Base-by-base conservation (phyloP, 2,113 vertebrate genomes). In the Bujurquina vittata region DNA sequence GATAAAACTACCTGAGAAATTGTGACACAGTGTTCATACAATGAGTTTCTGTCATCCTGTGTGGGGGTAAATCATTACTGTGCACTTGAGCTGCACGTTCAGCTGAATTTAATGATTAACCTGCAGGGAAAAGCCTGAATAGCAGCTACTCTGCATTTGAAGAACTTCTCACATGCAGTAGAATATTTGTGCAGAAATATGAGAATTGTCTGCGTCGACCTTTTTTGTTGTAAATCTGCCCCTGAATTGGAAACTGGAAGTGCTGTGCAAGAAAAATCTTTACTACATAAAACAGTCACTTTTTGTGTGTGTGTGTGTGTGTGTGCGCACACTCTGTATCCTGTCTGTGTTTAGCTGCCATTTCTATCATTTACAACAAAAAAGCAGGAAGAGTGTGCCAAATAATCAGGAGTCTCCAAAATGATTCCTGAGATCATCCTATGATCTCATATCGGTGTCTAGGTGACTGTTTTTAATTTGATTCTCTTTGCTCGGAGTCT, bases 41-140 rank as follows among this genome's bases (percentile, higher is more conserved):
- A 26, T 58, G 37, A 40, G 54, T 57, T 67, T 37, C 80, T 77
- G 74, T 80, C 65, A 22, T 61, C 43, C 4, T 22, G 35, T 57
- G 2, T 18, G 7, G 26, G 11, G 72, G 74, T 91, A 81, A 89
- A 89, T 91, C 81, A 88, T 90, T 83, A 72, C 58, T 3, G 37
- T 3, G 22, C 29, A 54, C 57, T 79, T 10, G 5, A 65, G 63
- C 6, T 33, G n/a, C 7, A 11, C 23, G 43, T 76, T 61, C 10
- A 49, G 22, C 52, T n/a, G 37, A 29, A 35, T 76, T 33, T 77
- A 84, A 89, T 84, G 69, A 91, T 85, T 88, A 18, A 84, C 46
- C 29, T 60, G 18, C 31, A 67, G 35, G 56, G 54, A 58, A 18
- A 40, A 37, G 8, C 17, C n/a, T 31, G 31, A 62, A 77, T 40